Evolutionary conservation across 2,113 vertebrate genomes (phyloP).

Genomic region (Stercorarius parasiticus): DNA sequence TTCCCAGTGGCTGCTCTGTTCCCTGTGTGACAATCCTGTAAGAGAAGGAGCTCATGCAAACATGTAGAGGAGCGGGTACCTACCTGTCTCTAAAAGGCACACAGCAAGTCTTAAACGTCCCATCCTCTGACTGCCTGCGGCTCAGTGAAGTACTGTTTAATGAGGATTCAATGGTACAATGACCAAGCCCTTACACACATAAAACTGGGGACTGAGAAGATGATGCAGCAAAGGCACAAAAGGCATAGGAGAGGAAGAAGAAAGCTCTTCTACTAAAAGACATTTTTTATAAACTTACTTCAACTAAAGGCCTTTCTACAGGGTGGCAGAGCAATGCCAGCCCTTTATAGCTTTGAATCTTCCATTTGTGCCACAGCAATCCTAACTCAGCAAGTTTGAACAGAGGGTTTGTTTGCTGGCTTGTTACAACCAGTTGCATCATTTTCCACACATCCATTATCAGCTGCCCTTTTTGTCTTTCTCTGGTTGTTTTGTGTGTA

Average conservation of each 20-base stretch:
- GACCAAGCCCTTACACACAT: background rate
- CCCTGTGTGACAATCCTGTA: background rate
- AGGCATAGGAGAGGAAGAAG: background rate
- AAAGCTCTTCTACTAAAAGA: background rate
- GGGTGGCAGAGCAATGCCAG: background rate
- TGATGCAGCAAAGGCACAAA: background rate
- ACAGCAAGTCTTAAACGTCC: background rate
- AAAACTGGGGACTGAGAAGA: background rate
- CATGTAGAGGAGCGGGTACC: background rate
- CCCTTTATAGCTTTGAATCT: background rate
- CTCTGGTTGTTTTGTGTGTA: background rate
- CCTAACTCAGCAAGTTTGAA: background rate
- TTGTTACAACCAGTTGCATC: background rate
- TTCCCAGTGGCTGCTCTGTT: background rate
- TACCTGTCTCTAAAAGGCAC: no score
- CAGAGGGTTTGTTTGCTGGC: background rate
- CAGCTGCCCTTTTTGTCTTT: background rate
- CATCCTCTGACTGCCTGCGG: accelerated
- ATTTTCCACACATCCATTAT: background rate
- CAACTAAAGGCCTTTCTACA: background rate
- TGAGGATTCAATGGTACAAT: background rate
- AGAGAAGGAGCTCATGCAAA: background rate
- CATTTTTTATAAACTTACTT: background rate
- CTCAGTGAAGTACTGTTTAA: background rate
- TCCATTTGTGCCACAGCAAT: background rate